Evolutionary conservation across 2,113 vertebrate genomes (phyloP).

Genomic region (Cettia cetti): DNA sequence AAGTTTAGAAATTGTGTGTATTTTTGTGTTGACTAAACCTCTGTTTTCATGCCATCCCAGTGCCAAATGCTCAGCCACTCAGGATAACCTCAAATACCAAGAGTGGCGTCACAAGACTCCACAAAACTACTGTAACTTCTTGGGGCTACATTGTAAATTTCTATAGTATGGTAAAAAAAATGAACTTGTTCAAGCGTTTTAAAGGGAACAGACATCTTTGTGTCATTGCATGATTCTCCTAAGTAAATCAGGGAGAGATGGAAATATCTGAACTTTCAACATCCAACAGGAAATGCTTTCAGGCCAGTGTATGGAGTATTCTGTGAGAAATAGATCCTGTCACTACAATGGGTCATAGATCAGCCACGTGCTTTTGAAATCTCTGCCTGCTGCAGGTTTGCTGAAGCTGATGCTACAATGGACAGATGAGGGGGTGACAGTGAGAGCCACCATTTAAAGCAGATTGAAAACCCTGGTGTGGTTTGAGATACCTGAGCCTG

Average conservation of each 20-base stretch:
- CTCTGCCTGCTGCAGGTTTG: neutral
- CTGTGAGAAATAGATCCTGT: neutral
- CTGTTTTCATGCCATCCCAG: neutral
- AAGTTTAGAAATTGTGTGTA: neutral
- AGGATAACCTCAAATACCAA: neutral
- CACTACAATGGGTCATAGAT: neutral
- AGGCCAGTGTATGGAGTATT: neutral
- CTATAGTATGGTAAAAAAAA: neutral
- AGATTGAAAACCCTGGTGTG: neutral
- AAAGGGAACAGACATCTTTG: neutral
- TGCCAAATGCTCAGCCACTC: neutral
- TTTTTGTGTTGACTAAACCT: neutral
- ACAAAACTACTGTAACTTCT: neutral
- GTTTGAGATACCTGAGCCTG: accelerated
- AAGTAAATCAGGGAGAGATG: neutral
- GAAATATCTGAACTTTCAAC: neutral
- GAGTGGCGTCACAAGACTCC: neutral
- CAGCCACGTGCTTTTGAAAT: neutral
- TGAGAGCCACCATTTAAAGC: neutral
- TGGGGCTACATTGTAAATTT: neutral
- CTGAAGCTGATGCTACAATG: neutral
- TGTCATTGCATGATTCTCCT: neutral
- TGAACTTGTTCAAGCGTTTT: neutral
- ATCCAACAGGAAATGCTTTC: neutral
- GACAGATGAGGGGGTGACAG: neutral